Conservation (phyloP, 2,113 vertebrate genomes). For the Dasyornis broadbenti region DNA sequence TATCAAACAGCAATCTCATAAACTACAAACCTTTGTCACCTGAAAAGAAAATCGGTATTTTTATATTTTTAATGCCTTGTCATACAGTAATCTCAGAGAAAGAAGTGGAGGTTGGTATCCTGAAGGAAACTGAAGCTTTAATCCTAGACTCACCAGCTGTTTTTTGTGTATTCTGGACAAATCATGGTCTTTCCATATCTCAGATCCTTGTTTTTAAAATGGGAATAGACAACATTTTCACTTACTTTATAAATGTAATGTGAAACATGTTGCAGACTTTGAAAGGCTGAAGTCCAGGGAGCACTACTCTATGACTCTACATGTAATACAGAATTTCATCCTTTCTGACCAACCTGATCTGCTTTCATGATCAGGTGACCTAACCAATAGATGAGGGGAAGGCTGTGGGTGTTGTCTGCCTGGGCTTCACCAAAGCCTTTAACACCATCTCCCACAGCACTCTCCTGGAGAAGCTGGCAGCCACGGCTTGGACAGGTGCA, state of each 20-base stretch:
- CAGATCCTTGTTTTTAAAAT: not conserved
- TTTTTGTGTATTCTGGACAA: not conserved
- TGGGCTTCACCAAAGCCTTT: not conserved
- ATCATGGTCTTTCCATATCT: not conserved
- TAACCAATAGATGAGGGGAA: not conserved
- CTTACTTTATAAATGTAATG: not conserved
- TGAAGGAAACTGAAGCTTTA: not conserved
- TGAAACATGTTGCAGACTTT: not conserved
- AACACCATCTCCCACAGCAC: not conserved
- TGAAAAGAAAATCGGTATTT: not conserved
- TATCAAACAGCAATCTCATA: not conserved
- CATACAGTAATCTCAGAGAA: not conserved
- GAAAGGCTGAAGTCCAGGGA: not conserved
- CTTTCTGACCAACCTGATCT: not conserved
- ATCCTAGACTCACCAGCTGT: not conserved
- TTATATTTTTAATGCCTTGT: not conserved
- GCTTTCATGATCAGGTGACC: not conserved
- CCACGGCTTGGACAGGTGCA: accelerated
- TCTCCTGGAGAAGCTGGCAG: not conserved
- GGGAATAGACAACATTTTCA: not conserved
- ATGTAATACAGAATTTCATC: not conserved
- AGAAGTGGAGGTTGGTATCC: not conserved
- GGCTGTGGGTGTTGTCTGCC: not conserved
- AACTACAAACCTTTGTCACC: not conserved
- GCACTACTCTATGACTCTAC: not conserved